phyloP scores from a whole-genome alignment of 2,888 invertebrate species.

The Drosophila greeni region DNA sequence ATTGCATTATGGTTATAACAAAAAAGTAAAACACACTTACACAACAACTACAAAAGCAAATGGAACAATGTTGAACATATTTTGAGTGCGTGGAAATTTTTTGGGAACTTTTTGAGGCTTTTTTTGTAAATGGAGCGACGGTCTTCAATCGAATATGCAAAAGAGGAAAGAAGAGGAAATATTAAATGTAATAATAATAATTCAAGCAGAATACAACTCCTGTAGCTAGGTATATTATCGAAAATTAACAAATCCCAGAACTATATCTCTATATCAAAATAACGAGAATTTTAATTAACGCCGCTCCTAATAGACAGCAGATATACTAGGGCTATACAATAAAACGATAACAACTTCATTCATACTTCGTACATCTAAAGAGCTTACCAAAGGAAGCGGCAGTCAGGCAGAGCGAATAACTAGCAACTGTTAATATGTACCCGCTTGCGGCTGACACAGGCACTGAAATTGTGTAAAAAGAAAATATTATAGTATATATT shows the following conservation, averaged over 20 bases:
- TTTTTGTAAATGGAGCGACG: constrained; percentile 57
- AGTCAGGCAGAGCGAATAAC: constrained; percentile 35
- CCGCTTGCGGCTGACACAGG: constrained; percentile 41
- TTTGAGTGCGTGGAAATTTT: constrained; percentile 62
- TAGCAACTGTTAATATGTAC: constrained; percentile 60
- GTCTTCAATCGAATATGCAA: constrained; percentile 33
- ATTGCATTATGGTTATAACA: constrained; percentile 62
- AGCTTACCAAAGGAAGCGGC: constrained; percentile 35
- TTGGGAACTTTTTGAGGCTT: constrained; percentile 66
- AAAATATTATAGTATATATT: constrained; percentile 31
- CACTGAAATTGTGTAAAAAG: constrained; percentile 28
- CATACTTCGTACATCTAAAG: constrained; percentile 39
- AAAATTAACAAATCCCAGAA: constrained; percentile 55
- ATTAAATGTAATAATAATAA: constrained; percentile 17
- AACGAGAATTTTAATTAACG: constrained; percentile 57
- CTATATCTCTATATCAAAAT: constrained; percentile 51
- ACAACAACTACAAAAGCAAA: constrained; percentile 54
- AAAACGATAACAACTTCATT: constrained; percentile 21
- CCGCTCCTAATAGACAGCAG: constrained; percentile 29
- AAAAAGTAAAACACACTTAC: constrained; percentile 26
- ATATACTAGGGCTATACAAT: constrained; percentile 25
- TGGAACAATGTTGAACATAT: constrained; percentile 69
- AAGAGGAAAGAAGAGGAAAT: constrained; percentile 2
- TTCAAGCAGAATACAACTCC: constrained; percentile 24
- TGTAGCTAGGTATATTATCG: constrained; percentile 65